Percentiles rank a stretch among this genome's conserved stretches.
Conservation (phyloP, 2,113 vertebrate species). For the Pica pica region DNA sequence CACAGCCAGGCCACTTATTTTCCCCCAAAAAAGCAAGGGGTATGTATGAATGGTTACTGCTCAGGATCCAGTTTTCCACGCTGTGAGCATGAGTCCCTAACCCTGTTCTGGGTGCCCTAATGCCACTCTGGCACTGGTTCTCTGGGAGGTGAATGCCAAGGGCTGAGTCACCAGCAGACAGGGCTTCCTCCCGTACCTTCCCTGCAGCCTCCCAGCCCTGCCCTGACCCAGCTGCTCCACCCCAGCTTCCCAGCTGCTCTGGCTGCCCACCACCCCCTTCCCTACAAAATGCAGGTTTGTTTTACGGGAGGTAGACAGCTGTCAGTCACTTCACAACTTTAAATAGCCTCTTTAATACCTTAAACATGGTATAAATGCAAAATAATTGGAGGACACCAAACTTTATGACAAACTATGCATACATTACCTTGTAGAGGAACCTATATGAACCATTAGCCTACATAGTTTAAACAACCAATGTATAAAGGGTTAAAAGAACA, state of each 20-base stretch:
- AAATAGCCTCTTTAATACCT: background rate
- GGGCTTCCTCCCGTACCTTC: background rate
- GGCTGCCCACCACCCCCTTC: fast-evolving
- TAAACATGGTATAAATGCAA: background rate
- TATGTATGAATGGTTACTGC: background rate
- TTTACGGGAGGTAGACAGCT: background rate
- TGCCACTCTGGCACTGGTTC: background rate
- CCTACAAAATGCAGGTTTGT: background rate
- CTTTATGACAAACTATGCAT: background rate
- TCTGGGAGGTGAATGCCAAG: background rate
- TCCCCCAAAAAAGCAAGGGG: background rate
- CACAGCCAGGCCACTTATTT: background rate
- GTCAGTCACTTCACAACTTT: background rate
- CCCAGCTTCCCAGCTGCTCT: background rate
- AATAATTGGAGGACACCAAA: background rate
- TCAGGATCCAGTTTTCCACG: background rate
- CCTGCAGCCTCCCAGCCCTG: background rate
- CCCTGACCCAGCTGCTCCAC: background rate
- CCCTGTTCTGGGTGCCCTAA: background rate
- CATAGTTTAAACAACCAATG: background rate
- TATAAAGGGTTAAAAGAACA: background rate
- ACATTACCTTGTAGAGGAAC: background rate
- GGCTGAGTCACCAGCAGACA: background rate
- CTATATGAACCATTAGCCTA: background rate
- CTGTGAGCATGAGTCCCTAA: fast-evolving